Base-by-base conservation (phyloP, 1,140 invertebrate genomes). In the Pararge aegeria region DNA sequence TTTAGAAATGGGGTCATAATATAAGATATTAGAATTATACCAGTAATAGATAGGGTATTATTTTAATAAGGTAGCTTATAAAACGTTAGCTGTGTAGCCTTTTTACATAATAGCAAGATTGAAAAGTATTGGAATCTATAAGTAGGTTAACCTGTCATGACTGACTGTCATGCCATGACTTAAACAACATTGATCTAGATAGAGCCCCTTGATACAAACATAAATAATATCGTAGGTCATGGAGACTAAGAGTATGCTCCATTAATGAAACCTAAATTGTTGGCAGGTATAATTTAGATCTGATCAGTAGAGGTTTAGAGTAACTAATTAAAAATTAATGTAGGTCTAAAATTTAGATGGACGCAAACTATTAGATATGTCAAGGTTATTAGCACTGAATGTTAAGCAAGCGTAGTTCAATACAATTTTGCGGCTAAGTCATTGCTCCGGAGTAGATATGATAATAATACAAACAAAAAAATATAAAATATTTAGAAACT, bases 391-490 rank as follows among this genome's bases (percentile, higher is more conserved):
- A 42, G 38, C 16, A 7, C 13, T 16, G 13, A 42, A 18, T 5
- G 0, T 10, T 15, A 20, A 19, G 12, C 10, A 20, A 19, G 42
- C 42, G 3, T 1, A 46, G 19, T 46, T 9, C 7, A 40, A 16
- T 16, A 12, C 20, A 20, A 19, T 20, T 46, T 20, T 46, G 12
- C 15, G 16, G 38, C 38, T 18, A 46, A 51, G 63, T 65, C 63
- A 61, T 65, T 61, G 57, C 63, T 60, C 63, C 53, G 63, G 53
- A 48, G 40, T 46, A 46, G 5, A 46, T 0, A 46, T 19, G 10
- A 5, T 19, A 42, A 42, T 13, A 42, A 42, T 42, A 42, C 10
- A 10, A 40, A 40, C 6, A 40, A 40, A 40, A 40, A 16, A 5
- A 1, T 3, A 52, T 34, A 50, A 42, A 34, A 53, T 29, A 54